A percentile compares a stretch with the other conserved stretches of the same genome.
Conservation (phyloP, 2,888 invertebrate genomes). For the Glomeris marginata region DNA sequence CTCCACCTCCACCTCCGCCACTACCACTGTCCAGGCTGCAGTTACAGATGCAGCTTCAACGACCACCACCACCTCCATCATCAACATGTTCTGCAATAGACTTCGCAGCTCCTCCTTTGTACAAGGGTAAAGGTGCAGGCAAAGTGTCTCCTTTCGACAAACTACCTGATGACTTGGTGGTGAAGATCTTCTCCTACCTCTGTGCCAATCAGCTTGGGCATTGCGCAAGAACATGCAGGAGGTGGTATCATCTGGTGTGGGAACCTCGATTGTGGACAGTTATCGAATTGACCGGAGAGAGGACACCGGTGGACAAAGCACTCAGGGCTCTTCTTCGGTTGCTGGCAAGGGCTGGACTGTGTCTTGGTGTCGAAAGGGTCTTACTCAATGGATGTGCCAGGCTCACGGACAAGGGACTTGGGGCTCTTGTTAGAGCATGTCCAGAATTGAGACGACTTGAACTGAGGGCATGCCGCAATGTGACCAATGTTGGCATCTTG, state of each 20-base stretch:
- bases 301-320: conserved; percentile 48
- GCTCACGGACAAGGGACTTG: conserved; percentile 61
- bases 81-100: too few species aligned
- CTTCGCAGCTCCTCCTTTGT: not conserved
- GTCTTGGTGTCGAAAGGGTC: conserved; percentile 49
- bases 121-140: conserved; percentile 23
- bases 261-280: conserved; percentile 57
- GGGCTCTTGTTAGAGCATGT: conserved; percentile 58
- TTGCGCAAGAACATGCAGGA: conserved; percentile 56
- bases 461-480: conserved; percentile 52
- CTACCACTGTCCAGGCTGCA: conserved; percentile 21
- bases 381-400: conserved; percentile 50
- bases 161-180: conserved; percentile 49
- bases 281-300: conserved; percentile 45
- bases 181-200: conserved; percentile 53
- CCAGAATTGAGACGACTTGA: conserved; percentile 68
- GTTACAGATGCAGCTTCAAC: conserved; percentile 14
- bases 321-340: conserved; percentile 41
- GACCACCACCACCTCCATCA: too few species aligned
- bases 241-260: conserved; percentile 64
- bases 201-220: conserved; percentile 53
- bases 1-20: conserved; percentile 15
- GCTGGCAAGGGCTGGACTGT: conserved; percentile 49
- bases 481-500: conserved; percentile 60
- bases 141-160: conserved; percentile 36